A percentile compares a stretch with the other conserved stretches of the same genome.
phyloP scores from a whole-genome alignment of 1,140 invertebrate species.

The Saccostrea glomerata region DNA sequence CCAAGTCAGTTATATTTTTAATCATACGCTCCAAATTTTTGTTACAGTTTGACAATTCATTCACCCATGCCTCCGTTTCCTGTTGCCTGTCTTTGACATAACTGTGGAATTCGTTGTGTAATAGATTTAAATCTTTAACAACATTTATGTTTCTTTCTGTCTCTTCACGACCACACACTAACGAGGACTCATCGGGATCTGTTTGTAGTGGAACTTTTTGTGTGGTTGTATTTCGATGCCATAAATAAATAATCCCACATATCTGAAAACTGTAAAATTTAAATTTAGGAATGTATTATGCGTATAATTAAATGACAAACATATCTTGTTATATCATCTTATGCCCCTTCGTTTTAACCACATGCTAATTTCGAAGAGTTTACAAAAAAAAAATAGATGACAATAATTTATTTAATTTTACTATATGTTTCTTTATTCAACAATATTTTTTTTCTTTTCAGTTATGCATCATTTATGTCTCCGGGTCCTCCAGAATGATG shows the following conservation, averaged over 20 bases:
- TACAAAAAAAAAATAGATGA: neutral
- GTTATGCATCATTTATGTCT: neutral
- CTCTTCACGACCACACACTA: neutral
- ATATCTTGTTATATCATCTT: no score
- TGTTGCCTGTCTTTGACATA: neutral
- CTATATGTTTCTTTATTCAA: no score
- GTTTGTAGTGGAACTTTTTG: neutral
- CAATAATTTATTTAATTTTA: no score
- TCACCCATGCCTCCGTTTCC: neutral
- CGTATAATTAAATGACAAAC: no score
- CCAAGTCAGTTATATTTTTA: neutral
- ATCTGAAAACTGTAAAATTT: neutral
- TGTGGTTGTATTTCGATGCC: neutral
- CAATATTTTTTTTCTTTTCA: no score
- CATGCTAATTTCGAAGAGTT: no score
- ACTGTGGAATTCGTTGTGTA: neutral
- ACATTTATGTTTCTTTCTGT: neutral
- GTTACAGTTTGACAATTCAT: neutral
- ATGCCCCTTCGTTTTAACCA: no score
- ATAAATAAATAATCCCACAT: neutral
- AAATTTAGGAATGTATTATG: neutral
- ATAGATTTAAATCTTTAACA: neutral
- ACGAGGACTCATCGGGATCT: neutral
- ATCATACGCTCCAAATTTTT: neutral
- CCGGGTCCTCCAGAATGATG: slow-evolving; percentile 55